Evolutionary conservation across 2,113 vertebrate genomes (phyloP), one percentile per base, ranked within the genome.

Genomic region (Stercorarius parasiticus): DNA sequence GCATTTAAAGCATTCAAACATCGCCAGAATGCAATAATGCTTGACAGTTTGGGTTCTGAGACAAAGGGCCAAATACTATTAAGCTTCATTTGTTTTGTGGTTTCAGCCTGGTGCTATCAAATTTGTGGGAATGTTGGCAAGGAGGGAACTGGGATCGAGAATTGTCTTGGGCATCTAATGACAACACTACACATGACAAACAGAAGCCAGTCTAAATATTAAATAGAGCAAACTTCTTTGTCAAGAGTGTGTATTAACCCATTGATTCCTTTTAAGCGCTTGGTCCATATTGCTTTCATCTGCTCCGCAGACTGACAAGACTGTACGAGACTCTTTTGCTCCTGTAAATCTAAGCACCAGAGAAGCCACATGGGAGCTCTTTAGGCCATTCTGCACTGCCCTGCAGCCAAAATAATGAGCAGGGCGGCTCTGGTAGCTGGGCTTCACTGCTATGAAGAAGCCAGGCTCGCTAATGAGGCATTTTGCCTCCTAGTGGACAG

Each of bases 401-500:
- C 71, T 80, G 92, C 72, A 88, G 71, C 78, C 96, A 93, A 91
- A 98, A 91, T 86, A 92, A 94, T 70, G 42, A 82, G 79, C 71
- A 34, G 91, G 78, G 91, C 76, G 52, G 80, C 76, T 90, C 49
- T 67, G 53, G 30, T 14, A 25, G 42, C 64, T 49, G 49, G 14
- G n/a, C 90, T 91, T 66, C 62, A 16, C 34, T 88, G 78, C 67
- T 5, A 0, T 12, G 25, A 20, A 36, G 82, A 82, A 93, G 53
- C 56, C 73, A 47, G 55, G 58, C 76, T 88, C 27, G 2, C 62
- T 86, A 36, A 69, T 25, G 56, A 93, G 89, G 62, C 56, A 22
- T 61, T 98, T 97, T 97, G 98, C 98, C 98, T 98, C 97, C 98
- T 98, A 25, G 97, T 96, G 91, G 95, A 93, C 38, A 73, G 53